These are phyloP conservation scores for Phyllopteryx taeniolatus DNA, from an alignment of 2,113 vertebrate species.

Conservation along the genomic window DNA sequence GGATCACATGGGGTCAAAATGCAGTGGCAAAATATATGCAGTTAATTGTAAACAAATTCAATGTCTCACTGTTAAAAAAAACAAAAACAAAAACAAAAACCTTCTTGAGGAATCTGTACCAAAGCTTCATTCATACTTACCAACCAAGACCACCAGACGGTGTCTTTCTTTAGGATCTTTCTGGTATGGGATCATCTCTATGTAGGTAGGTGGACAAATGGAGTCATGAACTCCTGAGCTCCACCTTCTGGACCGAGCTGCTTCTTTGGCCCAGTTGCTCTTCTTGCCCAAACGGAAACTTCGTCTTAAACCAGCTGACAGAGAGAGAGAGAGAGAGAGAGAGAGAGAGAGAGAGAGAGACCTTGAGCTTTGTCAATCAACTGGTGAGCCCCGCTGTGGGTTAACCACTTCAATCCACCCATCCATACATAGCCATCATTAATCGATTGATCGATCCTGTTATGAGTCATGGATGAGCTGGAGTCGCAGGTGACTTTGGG, in stretches of 20 bases:
- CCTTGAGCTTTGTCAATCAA: no score
- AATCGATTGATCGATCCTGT: not conserved
- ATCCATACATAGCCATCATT: no score
- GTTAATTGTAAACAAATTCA: not conserved
- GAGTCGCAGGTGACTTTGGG: no score
- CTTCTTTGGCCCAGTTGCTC: slow-evolving; percentile 76
- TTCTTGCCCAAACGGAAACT: slow-evolving; percentile 90
- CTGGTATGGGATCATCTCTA: slow-evolving; percentile 56
- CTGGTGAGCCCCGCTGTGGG: not conserved
- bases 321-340: slow-evolving; percentile 2
- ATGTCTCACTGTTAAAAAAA: no score
- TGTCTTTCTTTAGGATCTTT: slow-evolving; percentile 41
- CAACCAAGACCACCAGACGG: slow-evolving; percentile 58
- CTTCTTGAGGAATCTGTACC: not conserved
- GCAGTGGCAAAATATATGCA: slow-evolving; percentile 19
- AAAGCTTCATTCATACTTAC: slow-evolving; percentile 38
- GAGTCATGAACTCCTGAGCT: slow-evolving; percentile 77
- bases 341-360: not conserved
- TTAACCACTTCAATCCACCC: no score
- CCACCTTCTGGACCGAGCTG: slow-evolving; percentile 81
- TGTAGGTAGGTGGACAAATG: slow-evolving; percentile 50
- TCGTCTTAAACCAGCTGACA: slow-evolving; percentile 85
- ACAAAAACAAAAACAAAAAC: not conserved
- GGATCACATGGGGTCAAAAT: slow-evolving; percentile 19
- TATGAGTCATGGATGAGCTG: not conserved